These are phyloP conservation scores for Brachionus sp. DNA, from an alignment of 1,140 invertebrate genomes.

Conservation along the genomic window DNA sequence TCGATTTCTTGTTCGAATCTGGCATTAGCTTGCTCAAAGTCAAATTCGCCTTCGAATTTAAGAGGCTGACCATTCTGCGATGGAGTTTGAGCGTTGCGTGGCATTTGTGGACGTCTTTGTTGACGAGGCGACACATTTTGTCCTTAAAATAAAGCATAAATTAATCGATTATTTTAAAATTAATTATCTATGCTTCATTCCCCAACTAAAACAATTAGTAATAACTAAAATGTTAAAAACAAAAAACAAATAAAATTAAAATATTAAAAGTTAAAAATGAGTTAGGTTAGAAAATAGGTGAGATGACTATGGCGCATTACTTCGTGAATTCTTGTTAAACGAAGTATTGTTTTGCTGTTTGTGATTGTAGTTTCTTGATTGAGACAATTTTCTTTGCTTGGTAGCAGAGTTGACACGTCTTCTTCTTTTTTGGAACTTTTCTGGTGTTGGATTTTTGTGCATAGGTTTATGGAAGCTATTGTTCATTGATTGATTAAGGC, in stretches of 20 bases:
- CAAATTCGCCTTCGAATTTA: constrained; percentile 94
- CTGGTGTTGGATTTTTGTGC: not conserved
- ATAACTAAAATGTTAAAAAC: not conserved
- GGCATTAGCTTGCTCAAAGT: constrained; percentile 94
- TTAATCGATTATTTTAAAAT: not conserved
- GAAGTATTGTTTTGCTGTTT: not conserved
- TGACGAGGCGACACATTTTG: constrained; percentile 18
- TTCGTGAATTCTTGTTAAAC: not conserved
- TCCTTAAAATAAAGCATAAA: constrained; percentile 10
- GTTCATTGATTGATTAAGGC: constrained; percentile 35
- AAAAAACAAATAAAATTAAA: constrained; percentile 15
- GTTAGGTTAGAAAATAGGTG: not conserved
- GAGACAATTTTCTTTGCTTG: constrained; percentile 33
- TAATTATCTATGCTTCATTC: not conserved
- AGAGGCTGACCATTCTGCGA: constrained; percentile 62
- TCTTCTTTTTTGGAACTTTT: not conserved
- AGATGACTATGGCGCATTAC: not conserved
- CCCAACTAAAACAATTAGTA: constrained; percentile 1
- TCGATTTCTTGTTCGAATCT: constrained; percentile 65
- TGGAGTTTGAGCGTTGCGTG: not conserved
- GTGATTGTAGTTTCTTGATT: not conserved
- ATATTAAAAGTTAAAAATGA: constrained; percentile 8
- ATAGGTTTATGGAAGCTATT: not conserved
- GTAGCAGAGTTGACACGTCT: constrained; percentile 19
- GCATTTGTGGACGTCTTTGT: constrained; percentile 4